A percentile compares a stretch with the other conserved stretches of the same genome.
Evolutionary conservation across 2,888 invertebrate genomes (phyloP).

Genomic region (Dynastes grantii): DNA sequence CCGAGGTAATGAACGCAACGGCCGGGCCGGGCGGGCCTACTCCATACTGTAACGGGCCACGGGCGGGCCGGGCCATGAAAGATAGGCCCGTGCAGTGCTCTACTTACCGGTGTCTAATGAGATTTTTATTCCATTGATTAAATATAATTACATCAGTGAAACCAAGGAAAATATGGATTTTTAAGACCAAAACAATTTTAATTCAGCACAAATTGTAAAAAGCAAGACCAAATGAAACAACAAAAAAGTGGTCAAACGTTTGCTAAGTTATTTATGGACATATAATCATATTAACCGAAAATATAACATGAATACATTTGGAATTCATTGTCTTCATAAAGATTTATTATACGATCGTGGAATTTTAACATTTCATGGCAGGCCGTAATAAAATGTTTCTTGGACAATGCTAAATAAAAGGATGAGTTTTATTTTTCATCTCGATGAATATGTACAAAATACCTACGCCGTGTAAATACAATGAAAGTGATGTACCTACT

Average conservation of each 20-base stretch:
- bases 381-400: conserved; percentile 27
- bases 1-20: too few species aligned
- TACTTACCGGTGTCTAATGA: too few species aligned
- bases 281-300: conserved; percentile 5
- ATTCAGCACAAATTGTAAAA: too few species aligned
- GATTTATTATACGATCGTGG: conserved; percentile 32
- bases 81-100: too few species aligned
- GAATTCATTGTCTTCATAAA: conserved; percentile 36
- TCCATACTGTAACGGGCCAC: too few species aligned
- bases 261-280: conserved; percentile 15
- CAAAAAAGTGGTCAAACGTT: neutral
- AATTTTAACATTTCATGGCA: conserved; percentile 19
- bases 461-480: conserved; percentile 26
- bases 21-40: too few species aligned
- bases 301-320: conserved; percentile 22
- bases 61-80: too few species aligned
- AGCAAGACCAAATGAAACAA: too few species aligned
- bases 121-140: too few species aligned
- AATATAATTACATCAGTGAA: too few species aligned
- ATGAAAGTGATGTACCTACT: conserved; percentile 38
- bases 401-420: neutral
- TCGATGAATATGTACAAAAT: conserved; percentile 31
- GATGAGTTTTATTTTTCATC: conserved; percentile 30
- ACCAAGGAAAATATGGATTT: too few species aligned
- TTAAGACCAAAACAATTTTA: too few species aligned